Evolutionary conservation across 2,888 invertebrate genomes (phyloP).

Genomic region (Rhogogaster chlorosoma): DNA sequence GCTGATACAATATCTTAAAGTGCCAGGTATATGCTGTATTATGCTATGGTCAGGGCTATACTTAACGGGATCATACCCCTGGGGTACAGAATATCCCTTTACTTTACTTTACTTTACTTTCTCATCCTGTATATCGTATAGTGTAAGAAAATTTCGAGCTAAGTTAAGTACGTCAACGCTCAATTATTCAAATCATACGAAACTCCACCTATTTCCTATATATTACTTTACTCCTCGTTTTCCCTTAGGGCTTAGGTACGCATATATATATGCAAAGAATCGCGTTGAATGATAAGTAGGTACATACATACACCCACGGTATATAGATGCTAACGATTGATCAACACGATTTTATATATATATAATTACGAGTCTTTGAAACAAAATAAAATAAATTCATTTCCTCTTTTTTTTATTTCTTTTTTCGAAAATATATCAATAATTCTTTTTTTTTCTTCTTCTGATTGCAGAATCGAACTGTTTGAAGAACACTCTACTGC

Average conservation of each 20-base stretch:
- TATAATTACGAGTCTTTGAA: neutral
- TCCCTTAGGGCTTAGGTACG: neutral
- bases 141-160: neutral
- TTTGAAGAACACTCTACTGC: too few relatives aligned
- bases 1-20: constrained; percentile 13
- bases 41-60: neutral
- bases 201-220: neutral
- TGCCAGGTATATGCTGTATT: neutral
- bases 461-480: neutral
- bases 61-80: constrained; percentile 8
- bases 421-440: neutral
- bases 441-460: neutral
- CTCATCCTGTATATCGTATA: neutral
- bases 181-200: constrained; percentile 39
- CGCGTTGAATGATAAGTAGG: neutral
- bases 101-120: neutral
- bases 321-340: neutral
- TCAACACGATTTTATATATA: neutral
- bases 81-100: neutral
- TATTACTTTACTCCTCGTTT: neutral
- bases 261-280: neutral
- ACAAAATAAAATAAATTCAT: neutral
- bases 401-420: neutral
- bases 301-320: neutral
- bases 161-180: constrained; percentile 48